Evolutionary conservation across 2,888 invertebrate genomes (phyloP).

Genomic region (Macrophya annulata): DNA sequence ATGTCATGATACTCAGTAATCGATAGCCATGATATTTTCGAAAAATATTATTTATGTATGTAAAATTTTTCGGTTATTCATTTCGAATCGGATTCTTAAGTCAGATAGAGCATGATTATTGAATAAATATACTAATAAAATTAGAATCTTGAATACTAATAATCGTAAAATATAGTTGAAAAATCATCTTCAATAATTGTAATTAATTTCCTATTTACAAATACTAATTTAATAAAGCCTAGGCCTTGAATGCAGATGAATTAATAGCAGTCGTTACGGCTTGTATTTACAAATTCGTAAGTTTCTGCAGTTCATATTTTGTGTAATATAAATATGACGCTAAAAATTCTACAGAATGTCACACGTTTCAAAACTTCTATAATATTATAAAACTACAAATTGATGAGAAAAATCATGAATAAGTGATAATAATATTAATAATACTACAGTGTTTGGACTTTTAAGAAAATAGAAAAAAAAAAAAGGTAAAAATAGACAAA

Average conservation of each 20-base stretch:
- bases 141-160: neutral
- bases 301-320: neutral
- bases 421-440: slow-evolving; percentile 14
- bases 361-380: neutral
- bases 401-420: slow-evolving; percentile 3
- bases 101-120: neutral
- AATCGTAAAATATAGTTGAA: neutral
- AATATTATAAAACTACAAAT: slow-evolving; percentile 12
- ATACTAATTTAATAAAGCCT: slow-evolving; percentile 23
- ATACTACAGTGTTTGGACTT: neutral
- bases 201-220: slow-evolving; percentile 22
- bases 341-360: neutral
- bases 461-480: neutral
- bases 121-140: neutral
- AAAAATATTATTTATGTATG: neutral
- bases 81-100: neutral
- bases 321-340: neutral
- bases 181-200: neutral
- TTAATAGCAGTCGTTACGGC: neutral
- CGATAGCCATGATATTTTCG: neutral
- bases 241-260: neutral
- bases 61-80: neutral
- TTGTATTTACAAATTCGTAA: slow-evolving; percentile 23
- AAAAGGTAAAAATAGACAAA: neutral
- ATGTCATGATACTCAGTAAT: neutral